Conservation (phyloP, 2,113 vertebrate genomes). For the Petromus typicus region DNA sequence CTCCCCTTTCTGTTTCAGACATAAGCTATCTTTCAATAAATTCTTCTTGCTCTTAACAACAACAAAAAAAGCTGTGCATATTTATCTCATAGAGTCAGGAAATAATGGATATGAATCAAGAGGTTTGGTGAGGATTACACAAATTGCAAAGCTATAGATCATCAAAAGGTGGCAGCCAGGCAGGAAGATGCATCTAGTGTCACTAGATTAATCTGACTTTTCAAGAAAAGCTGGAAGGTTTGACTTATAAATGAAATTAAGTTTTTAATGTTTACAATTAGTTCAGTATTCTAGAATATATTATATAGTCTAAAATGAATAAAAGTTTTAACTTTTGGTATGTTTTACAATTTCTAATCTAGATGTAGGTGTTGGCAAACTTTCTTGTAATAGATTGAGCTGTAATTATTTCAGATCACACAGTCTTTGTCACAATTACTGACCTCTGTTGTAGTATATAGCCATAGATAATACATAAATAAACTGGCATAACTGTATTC, state of each 20-base stretch:
- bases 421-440: not conserved
- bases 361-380: not conserved
- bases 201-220: not conserved
- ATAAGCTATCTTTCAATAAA: too few species aligned
- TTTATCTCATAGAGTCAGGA: not conserved
- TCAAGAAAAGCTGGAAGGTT: not conserved
- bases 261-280: not conserved
- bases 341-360: not conserved
- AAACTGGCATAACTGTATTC: not conserved
- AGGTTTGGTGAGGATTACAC: not conserved
- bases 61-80: not conserved
- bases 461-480: not conserved
- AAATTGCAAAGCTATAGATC: not conserved
- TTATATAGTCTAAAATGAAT: not conserved
- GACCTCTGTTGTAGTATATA: not conserved
- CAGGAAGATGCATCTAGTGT: not conserved
- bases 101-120: not conserved
- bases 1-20: too few species aligned
- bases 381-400: not conserved
- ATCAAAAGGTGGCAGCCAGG: not conserved
- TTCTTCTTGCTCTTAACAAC: too few species aligned
- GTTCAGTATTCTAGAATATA: not conserved
- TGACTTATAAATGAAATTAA: not conserved
- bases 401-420: not conserved
- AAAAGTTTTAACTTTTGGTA: not conserved